Percentiles rank a stretch among this genome's conserved stretches.
phyloP scores from a whole-genome alignment of 2,888 invertebrate genomes.

The Dryobota labecula region DNA sequence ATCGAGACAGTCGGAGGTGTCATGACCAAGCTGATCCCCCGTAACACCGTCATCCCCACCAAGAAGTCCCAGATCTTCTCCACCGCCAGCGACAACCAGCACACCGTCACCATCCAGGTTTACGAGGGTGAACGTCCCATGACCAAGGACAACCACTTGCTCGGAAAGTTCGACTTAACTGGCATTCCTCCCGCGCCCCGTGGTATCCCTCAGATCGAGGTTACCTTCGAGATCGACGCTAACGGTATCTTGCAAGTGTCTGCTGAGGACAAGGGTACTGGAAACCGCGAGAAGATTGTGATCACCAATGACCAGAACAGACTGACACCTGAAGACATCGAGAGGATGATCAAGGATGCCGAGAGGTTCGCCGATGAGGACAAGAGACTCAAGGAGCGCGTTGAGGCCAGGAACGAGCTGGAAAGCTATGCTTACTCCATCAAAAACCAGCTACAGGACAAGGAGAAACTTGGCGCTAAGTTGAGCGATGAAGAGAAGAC shows the following conservation, averaged over 20 bases:
- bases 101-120: slow-evolving; percentile 99
- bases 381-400: slow-evolving; percentile 98
- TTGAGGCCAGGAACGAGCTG: slow-evolving; percentile 98
- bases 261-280: slow-evolving; percentile 99
- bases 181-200: slow-evolving; percentile 98
- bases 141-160: slow-evolving; percentile 99
- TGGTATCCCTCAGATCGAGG: slow-evolving; percentile 98
- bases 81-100: slow-evolving; percentile 99
- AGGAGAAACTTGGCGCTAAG: slow-evolving; percentile 99
- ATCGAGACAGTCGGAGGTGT: slow-evolving; percentile 99
- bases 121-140: slow-evolving; percentile 99
- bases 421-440: slow-evolving; percentile 99
- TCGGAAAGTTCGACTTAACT: slow-evolving; percentile 99
- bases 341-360: slow-evolving; percentile 99
- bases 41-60: slow-evolving; percentile 99
- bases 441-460: slow-evolving; percentile 98
- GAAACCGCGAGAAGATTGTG: slow-evolving; percentile 99
- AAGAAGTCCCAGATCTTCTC: slow-evolving; percentile 99
- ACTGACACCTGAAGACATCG: slow-evolving; percentile 99
- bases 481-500: slow-evolving; percentile 96
- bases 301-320: slow-evolving; percentile 99
- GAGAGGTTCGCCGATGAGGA: slow-evolving; percentile 99
- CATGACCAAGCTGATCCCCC: slow-evolving; percentile 99
- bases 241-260: slow-evolving; percentile 98
- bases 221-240: slow-evolving; percentile 98